Base-by-base conservation (phyloP, 1,140 invertebrate species). In the Sycophaga agraensis region DNA sequence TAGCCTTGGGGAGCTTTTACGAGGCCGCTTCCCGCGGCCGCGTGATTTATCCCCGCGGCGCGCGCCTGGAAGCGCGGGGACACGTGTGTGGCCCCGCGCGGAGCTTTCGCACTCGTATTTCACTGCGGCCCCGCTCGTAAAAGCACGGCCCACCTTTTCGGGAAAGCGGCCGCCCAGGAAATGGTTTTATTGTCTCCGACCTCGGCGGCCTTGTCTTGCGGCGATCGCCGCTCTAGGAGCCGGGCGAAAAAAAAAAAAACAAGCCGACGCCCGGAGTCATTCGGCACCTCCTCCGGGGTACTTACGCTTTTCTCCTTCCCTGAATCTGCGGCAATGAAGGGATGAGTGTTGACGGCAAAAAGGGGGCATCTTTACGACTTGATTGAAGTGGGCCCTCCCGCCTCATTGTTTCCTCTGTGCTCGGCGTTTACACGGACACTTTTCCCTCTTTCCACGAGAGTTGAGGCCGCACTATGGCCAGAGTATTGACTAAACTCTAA, bases 101-200 rank as follows among this genome's bases (percentile, higher is more conserved):
- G 22, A 11, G 17, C 16, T 17, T 43, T 35, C 19, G 42, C 54
- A 48, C 56, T 58, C 45, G 56, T 58, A 58, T 49, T 28, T 58
- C 35, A 58, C 17, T n/a, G 11, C 12, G 46, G 34, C 19, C 46
- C 28, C 28, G 45, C 42, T 56, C 31, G 54, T 58, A 58, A 58
- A 58, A 37, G 12, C n/a, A 31, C 1, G 14, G 17, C 22, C 11
- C 37, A 4, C 11, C 43, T 28, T 53, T 55, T 55, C 40, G 26
- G 54, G 54, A 45, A 54, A 56, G 34, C 31, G 17, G 3, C 6
- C 12, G 49, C 37, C n/a, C 53, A 57, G 45, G 35, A 59, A 50
- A 59, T 51, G 48, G 39, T 59, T 59, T 59, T 59, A 51, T 51
- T 59, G 46, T 59, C 46, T 58, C 19, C n/a, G n/a, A n/a, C n/a